Evolutionary conservation across 2,113 vertebrate genomes (phyloP).

Genomic region (Orientallactaga bullata): DNA sequence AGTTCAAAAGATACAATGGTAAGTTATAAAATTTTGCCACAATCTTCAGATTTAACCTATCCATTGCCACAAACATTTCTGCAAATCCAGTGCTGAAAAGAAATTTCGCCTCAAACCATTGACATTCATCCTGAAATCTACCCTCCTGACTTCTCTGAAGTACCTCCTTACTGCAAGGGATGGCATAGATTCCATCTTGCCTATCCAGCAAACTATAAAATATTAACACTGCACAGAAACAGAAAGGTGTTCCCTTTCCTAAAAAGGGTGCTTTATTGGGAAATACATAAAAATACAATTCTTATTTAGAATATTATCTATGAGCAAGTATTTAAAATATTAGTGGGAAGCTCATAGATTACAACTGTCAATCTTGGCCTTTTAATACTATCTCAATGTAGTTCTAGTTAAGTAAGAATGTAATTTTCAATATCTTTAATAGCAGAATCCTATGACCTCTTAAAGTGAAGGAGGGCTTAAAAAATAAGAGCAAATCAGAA

Average conservation of each 20-base stretch:
- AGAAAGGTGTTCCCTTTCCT: background rate
- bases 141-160: background rate
- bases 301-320: background rate
- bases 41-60: background rate
- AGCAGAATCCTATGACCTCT: constrained; percentile 69
- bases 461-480: constrained; percentile 75
- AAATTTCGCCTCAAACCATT: background rate
- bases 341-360: constrained; percentile 48
- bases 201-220: background rate
- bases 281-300: background rate
- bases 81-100: background rate
- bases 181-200: background rate
- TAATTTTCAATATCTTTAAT: constrained; percentile 73
- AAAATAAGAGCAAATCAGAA: constrained; percentile 76
- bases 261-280: background rate
- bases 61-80: background rate
- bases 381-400: constrained; percentile 71
- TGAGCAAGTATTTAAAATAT: background rate
- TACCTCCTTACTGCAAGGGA: fast-evolving
- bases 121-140: background rate
- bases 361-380: constrained; percentile 69
- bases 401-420: constrained; percentile 74
- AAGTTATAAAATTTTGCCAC: background rate
- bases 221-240: background rate
- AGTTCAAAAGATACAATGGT: background rate